Percentiles rank a stretch among this genome's conserved stretches.
phyloP scores from a whole-genome alignment of 2,888 invertebrate genomes.

The Dione vanillae region DNA sequence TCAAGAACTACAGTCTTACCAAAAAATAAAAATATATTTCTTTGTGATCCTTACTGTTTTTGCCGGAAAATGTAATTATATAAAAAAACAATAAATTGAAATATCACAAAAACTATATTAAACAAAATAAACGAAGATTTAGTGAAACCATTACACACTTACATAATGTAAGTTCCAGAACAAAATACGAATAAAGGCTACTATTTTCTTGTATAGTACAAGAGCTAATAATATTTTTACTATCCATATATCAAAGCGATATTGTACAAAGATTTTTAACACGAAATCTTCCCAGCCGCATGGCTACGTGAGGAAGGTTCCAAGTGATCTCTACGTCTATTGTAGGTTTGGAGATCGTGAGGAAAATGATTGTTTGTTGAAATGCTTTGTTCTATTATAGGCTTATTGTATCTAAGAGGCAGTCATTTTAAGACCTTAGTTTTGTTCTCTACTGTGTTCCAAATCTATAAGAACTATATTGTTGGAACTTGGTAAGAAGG shows the following conservation, averaged over 20 bases:
- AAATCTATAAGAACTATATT: no score
- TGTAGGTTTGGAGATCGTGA: constrained; percentile 21
- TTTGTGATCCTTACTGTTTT: no score
- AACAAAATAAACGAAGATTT: not conserved
- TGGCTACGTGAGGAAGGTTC: constrained; percentile 24
- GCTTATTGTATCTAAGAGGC: no score
- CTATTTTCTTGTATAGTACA: not conserved
- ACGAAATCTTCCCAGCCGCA: constrained; percentile 19
- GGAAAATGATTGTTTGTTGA: constrained; percentile 18
- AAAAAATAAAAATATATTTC: no score
- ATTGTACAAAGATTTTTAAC: constrained; percentile 16
- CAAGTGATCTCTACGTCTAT: constrained; percentile 18
- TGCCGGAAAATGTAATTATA: no score
- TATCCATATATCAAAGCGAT: constrained; percentile 17
- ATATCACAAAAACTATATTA: not conserved
- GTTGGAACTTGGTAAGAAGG: no score
- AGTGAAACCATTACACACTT: not conserved
- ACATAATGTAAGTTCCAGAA: not conserved
- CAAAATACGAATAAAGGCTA: not conserved
- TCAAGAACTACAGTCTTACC: no score
- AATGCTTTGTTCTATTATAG: no score
- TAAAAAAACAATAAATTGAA: no score
- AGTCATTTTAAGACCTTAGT: no score
- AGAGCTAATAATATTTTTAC: constrained; percentile 6
- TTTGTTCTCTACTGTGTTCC: no score